These are phyloP conservation scores for Lycaena phlaeas DNA, from an alignment of 2,888 invertebrate genomes.

Conservation along the genomic window DNA sequence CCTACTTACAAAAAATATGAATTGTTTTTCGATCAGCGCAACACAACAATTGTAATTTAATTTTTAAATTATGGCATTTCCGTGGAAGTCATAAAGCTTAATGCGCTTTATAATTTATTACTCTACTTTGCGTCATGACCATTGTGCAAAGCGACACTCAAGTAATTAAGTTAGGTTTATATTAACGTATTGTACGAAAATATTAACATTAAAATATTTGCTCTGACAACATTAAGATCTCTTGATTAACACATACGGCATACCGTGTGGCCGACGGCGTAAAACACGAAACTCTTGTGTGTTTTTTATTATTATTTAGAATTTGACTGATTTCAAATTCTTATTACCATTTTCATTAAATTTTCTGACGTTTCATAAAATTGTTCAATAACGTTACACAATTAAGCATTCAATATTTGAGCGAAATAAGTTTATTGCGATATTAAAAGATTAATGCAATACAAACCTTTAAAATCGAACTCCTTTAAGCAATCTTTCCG, in stretches of 20 bases:
- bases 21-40: not conserved
- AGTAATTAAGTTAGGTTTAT: constrained; percentile 2
- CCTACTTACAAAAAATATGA: not conserved
- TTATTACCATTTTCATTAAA: not conserved
- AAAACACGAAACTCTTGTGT: not conserved
- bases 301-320: constrained; percentile 3
- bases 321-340: constrained; percentile 2
- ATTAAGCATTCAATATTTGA: too few relatives aligned
- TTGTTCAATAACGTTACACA: too few relatives aligned
- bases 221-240: constrained; percentile 4
- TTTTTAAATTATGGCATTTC: constrained; percentile 1
- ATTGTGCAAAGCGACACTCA: constrained; percentile 6
- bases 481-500: too few relatives aligned
- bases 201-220: constrained; percentile 4
- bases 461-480: too few relatives aligned
- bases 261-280: not conserved
- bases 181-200: not conserved
- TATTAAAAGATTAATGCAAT: too few relatives aligned
- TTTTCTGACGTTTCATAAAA: too few relatives aligned
- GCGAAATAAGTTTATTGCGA: too few relatives aligned
- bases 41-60: not conserved
- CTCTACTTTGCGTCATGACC: constrained; percentile 17
- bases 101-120: constrained; percentile 17
- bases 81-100: constrained; percentile 20
- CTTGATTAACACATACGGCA: not conserved